These are phyloP conservation scores for Callorhinus ursinus DNA, from an alignment of 2,113 vertebrate species.

Conservation along the genomic window DNA sequence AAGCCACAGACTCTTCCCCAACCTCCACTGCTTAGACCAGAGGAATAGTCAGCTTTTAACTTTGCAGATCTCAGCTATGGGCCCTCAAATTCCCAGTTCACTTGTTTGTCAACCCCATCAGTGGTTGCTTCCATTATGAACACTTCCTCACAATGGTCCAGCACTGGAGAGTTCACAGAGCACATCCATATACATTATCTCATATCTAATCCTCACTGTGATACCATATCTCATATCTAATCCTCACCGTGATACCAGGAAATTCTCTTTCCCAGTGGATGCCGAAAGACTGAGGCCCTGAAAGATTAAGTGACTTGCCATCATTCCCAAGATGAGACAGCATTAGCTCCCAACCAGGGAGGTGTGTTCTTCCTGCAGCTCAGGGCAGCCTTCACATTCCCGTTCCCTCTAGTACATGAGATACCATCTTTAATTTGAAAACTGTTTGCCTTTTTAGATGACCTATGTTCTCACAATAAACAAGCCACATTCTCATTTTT, in stretches of 20 bases:
- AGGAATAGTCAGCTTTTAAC: neutral
- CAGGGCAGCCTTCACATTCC: neutral
- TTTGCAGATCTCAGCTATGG: neutral
- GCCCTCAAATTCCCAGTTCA: neutral
- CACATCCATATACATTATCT: neutral
- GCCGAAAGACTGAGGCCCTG: neutral
- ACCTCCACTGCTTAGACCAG: neutral
- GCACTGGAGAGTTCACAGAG: neutral
- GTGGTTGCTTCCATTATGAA: neutral
- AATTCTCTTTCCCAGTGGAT: neutral
- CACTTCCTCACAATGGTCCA: neutral
- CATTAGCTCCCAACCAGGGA: neutral
- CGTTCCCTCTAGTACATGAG: neutral
- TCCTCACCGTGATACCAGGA: neutral
- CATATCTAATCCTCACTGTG: neutral
- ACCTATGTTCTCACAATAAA: conserved; percentile 63
- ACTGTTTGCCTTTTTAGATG: conserved; percentile 60
- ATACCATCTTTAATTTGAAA: conserved; percentile 78
- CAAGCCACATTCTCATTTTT: conserved; percentile 55
- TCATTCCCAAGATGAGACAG: neutral
- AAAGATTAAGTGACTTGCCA: neutral
- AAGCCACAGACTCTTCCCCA: neutral
- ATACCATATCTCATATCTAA: neutral
- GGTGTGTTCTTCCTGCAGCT: neutral
- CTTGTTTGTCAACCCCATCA: neutral